These are phyloP conservation scores for Montifringilla adamsi DNA, from an alignment of 2,113 vertebrate genomes.

Conservation along the genomic window DNA sequence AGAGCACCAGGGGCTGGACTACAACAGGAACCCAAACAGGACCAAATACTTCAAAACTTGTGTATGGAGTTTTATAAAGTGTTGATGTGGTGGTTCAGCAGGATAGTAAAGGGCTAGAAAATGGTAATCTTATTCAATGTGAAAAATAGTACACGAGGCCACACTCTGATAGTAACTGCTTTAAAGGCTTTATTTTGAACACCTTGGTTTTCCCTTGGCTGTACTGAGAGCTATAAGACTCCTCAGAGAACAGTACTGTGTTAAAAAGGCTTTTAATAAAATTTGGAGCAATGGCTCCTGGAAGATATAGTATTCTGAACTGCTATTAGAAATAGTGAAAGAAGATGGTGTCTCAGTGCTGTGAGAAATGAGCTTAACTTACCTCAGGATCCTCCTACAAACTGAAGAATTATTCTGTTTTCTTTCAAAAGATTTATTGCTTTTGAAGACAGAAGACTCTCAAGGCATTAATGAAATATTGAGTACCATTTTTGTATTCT, in stretches of 20 bases:
- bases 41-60: neutral
- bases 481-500: neutral
- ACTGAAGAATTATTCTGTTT: neutral
- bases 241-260: neutral
- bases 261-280: neutral
- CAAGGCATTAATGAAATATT: conserved; percentile 10
- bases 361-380: neutral
- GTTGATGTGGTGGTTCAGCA: neutral
- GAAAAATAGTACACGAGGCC: neutral
- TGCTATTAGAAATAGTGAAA: neutral
- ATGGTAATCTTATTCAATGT: neutral
- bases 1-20: neutral
- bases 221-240: neutral
- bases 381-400: neutral
- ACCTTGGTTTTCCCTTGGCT: neutral
- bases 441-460: neutral
- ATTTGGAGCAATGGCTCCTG: neutral
- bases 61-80: neutral
- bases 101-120: neutral
- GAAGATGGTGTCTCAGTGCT: neutral
- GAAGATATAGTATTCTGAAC: neutral
- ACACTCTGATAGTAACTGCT: neutral
- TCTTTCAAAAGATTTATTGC: neutral
- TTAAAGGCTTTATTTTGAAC: neutral
- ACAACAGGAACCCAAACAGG: neutral